These are phyloP conservation scores for Eolophus roseicapilla DNA, from an alignment of 2,113 vertebrate genomes.

Conservation along the genomic window DNA sequence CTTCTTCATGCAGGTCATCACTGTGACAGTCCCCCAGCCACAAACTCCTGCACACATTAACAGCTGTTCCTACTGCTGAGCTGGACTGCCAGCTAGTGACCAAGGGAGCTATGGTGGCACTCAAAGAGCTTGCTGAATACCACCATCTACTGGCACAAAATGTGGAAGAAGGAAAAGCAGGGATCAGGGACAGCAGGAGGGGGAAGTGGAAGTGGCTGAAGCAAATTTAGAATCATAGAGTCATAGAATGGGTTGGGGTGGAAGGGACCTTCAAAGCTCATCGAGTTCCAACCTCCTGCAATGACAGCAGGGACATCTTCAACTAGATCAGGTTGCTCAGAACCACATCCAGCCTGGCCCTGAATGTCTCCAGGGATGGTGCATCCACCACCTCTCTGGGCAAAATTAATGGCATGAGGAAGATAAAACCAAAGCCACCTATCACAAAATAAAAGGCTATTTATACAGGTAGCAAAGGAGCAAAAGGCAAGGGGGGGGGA, in stretches of 20 bases:
- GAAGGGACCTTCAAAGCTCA: background rate
- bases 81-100: background rate
- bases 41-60: too few relatives aligned
- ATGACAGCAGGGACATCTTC: background rate
- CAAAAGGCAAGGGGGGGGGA: background rate
- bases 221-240: background rate
- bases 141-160: constrained; percentile 38
- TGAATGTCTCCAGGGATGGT: background rate
- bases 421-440: background rate
- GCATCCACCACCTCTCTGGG: background rate
- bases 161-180: background rate
- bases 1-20: too few relatives aligned
- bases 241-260: background rate
- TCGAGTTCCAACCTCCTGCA: background rate
- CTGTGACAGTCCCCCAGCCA: too few relatives aligned
- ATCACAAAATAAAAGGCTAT: background rate
- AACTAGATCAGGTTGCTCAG: background rate
- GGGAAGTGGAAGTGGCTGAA: background rate
- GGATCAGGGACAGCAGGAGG: background rate
- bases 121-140: constrained; percentile 12
- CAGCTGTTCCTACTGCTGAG: too few relatives aligned
- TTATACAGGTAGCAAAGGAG: background rate
- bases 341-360: background rate
- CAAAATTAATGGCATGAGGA: background rate
- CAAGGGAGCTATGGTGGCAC: background rate